phyloP scores from a whole-genome alignment of 2,113 vertebrate genomes.

The Microtus ochrogaster region DNA sequence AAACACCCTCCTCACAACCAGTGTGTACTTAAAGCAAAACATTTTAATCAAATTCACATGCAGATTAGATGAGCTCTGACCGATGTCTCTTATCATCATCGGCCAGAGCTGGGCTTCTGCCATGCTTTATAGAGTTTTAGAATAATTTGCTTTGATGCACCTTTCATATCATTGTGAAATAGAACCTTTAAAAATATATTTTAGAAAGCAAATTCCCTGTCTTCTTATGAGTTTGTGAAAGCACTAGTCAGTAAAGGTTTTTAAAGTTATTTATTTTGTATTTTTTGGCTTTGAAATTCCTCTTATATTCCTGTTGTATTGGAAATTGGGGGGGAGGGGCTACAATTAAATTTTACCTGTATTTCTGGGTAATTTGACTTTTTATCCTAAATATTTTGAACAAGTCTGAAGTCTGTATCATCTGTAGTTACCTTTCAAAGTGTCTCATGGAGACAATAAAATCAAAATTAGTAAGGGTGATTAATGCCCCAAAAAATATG shows the following conservation, averaged over 20 bases:
- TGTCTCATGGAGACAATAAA: not conserved
- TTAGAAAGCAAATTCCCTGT: slow-evolving; percentile 50
- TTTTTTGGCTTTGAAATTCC: slow-evolving; percentile 36
- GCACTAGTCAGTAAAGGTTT: slow-evolving; percentile 15
- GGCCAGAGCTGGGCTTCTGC: slow-evolving; percentile 75
- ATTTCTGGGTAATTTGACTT: slow-evolving; percentile 60
- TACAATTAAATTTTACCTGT: slow-evolving; percentile 12
- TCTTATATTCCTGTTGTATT: slow-evolving; percentile 12
- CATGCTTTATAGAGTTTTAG: slow-evolving; percentile 45
- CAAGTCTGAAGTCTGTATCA: slow-evolving; percentile 1
- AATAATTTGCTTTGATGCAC: slow-evolving; percentile 68
- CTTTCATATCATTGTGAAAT: slow-evolving; percentile 66
- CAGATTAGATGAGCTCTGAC: slow-evolving; percentile 77
- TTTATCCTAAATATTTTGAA: not conserved
- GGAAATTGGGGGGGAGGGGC: not conserved
- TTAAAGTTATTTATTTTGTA: slow-evolving; percentile 50
- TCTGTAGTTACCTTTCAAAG: slow-evolving; percentile 39
- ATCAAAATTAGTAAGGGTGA: slow-evolving; percentile 44
- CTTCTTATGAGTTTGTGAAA: slow-evolving; percentile 56
- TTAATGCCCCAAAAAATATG: slow-evolving; percentile 11
- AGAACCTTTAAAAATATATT: slow-evolving; percentile 64
- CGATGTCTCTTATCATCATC: slow-evolving; percentile 81
- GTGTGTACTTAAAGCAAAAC: slow-evolving; percentile 81
- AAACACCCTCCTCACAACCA: not conserved
- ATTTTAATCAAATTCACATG: slow-evolving; percentile 86